Evolutionary conservation across 2,113 vertebrate species (phyloP).

Genomic region (Chrysochloris asiatica): DNA sequence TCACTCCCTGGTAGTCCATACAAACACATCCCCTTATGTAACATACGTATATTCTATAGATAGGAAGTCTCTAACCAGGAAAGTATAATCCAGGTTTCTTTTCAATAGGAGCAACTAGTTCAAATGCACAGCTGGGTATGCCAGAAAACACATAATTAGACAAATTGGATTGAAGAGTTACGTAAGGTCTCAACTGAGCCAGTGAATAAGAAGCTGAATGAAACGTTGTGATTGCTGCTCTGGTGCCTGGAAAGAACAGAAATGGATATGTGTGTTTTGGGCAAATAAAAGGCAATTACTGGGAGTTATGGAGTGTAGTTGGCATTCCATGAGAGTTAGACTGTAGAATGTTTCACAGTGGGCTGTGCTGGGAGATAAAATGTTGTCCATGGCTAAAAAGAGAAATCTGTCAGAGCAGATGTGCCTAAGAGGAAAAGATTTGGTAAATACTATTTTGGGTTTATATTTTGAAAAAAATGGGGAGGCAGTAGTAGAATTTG

Average conservation of each 20-base stretch:
- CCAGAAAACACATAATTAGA: constrained; percentile 76
- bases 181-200: constrained; percentile 72
- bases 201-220: constrained; percentile 73
- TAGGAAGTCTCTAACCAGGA: constrained; percentile 16
- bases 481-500: neutral
- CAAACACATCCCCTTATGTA: neutral
- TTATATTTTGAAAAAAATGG: neutral
- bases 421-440: neutral
- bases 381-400: constrained; percentile 32
- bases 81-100: constrained; percentile 62
- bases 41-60: neutral
- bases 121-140: constrained; percentile 75
- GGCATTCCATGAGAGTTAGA: constrained; percentile 55
- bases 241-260: constrained; percentile 68
- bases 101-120: constrained; percentile 67
- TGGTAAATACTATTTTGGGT: constrained; percentile 38
- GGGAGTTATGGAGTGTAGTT: constrained; percentile 59
- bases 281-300: constrained; percentile 75
- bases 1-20: neutral
- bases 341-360: constrained; percentile 41
- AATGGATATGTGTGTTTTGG: constrained; percentile 72
- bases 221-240: constrained; percentile 61
- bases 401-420: neutral
- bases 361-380: constrained; percentile 46
- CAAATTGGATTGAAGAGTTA: constrained; percentile 78